These are phyloP conservation scores for Pogonophryne albipinna DNA, from an alignment of 2,797 vertebrate genomes.

Conservation along the genomic window DNA sequence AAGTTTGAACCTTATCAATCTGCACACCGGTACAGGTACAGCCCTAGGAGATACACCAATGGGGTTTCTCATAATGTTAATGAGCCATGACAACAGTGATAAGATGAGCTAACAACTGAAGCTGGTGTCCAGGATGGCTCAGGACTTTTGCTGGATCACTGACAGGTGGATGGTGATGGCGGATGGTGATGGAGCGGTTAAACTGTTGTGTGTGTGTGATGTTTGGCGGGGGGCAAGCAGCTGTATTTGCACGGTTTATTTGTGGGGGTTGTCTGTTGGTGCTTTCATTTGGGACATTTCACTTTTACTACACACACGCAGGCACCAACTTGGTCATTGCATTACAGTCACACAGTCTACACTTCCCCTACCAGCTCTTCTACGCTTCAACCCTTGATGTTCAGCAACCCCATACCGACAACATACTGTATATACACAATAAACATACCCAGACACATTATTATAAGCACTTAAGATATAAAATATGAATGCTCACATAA, in stretches of 20 bases:
- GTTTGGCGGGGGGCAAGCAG: constrained; percentile 10
- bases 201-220: background rate
- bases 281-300: background rate
- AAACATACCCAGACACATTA: background rate
- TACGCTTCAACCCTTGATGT: background rate
- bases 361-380: background rate
- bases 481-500: constrained; percentile 16
- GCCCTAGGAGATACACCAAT: background rate
- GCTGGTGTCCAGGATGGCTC: background rate
- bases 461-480: constrained; percentile 13
- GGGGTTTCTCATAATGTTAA: constrained; percentile 7
- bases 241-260: constrained; percentile 27
- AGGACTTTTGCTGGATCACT: constrained; percentile 1
- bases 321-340: constrained; percentile 1
- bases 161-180: background rate
- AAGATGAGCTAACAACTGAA: background rate
- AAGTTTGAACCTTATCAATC: no score
- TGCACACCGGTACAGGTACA: no score
- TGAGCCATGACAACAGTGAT: background rate
- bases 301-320: constrained; percentile 11
- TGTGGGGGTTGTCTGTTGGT: background rate
- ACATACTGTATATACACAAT: constrained; percentile 3
- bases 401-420: constrained; percentile 1
- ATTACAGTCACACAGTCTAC: background rate
- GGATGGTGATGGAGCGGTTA: constrained; percentile 7